Percentiles rank a stretch among this genome's conserved stretches.
phyloP scores from a whole-genome alignment of 2,888 invertebrate genomes.

The Eubasilissa splendida region DNA sequence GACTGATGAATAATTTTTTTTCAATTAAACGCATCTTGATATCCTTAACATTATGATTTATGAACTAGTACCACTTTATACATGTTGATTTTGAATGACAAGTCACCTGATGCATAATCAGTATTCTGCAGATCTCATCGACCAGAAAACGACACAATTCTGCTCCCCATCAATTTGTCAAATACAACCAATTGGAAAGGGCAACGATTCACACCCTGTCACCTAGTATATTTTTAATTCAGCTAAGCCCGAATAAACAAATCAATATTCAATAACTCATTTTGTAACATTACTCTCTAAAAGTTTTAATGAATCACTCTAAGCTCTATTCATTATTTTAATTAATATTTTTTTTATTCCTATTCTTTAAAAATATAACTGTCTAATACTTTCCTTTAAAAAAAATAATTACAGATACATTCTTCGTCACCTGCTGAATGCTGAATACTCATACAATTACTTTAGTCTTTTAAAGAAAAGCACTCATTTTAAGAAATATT shows the following conservation, averaged over 20 bases:
- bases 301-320: conserved; percentile 54
- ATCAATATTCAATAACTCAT: conserved; percentile 54
- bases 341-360: conserved; percentile 39
- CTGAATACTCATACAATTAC: conserved; percentile 7
- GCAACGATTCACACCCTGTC: conserved; percentile 58
- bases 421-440: too few species aligned
- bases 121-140: conserved; percentile 1
- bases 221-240: conserved; percentile 57
- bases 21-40: conserved; percentile 6
- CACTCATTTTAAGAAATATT: conserved; percentile 35
- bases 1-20: neutral
- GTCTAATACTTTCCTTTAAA: conserved; percentile 21
- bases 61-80: conserved; percentile 51
- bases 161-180: neutral
- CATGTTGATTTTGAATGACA: conserved; percentile 43
- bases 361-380: conserved; percentile 42
- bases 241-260: conserved; percentile 56
- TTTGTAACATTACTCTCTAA: conserved; percentile 50
- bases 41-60: conserved; percentile 38
- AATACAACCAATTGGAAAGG: conserved; percentile 45
- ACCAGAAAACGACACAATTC: neutral
- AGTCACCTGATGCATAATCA: conserved; percentile 18
- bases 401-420: conserved; percentile 2
- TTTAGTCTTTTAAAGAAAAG: conserved; percentile 42
- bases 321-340: conserved; percentile 58